Conservation (phyloP, 2,113 vertebrate genomes). For the Pao palembangensis region DNA sequence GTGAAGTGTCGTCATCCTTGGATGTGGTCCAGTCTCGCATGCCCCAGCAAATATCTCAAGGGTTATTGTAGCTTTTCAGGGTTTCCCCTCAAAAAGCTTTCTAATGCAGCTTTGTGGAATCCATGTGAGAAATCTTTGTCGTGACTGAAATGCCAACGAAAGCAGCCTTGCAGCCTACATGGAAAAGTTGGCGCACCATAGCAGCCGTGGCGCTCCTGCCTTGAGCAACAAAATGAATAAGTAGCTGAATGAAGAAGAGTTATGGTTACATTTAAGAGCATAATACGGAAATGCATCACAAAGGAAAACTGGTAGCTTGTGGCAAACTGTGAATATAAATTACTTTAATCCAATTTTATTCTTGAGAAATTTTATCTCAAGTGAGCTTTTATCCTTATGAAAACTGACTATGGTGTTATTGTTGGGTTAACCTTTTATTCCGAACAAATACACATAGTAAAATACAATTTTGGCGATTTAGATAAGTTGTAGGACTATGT, state of each 20-base stretch:
- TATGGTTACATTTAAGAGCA: not conserved
- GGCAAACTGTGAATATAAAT: not conserved
- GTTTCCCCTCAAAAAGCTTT: conserved; percentile 47
- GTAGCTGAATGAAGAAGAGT: conserved; percentile 1
- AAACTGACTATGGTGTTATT: too few species aligned
- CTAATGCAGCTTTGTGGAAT: conserved; percentile 61
- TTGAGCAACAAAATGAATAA: conserved; percentile 1
- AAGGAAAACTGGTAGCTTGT: not conserved
- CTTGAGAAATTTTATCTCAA: too few species aligned
- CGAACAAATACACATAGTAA: too few species aligned
- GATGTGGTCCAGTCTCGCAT: conserved; percentile 64
- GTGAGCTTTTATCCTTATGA: too few species aligned
- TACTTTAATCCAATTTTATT: not conserved
- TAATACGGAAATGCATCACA: not conserved
- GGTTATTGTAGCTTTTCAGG: conserved; percentile 66
- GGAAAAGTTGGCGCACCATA: not conserved
- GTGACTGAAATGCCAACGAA: conserved; percentile 57
- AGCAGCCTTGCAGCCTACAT: conserved; percentile 22
- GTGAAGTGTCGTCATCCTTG: conserved; percentile 72
- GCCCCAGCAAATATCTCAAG: conserved; percentile 63
- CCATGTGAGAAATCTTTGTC: conserved; percentile 63
- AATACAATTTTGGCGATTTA: too few species aligned
- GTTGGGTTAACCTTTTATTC: too few species aligned
- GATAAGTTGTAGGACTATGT: too few species aligned
- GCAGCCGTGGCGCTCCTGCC: conserved; percentile 3